These are phyloP conservation scores for Oceanodroma leucorhoa DNA, from an alignment of 2,797 vertebrate genomes.

Conservation along the genomic window DNA sequence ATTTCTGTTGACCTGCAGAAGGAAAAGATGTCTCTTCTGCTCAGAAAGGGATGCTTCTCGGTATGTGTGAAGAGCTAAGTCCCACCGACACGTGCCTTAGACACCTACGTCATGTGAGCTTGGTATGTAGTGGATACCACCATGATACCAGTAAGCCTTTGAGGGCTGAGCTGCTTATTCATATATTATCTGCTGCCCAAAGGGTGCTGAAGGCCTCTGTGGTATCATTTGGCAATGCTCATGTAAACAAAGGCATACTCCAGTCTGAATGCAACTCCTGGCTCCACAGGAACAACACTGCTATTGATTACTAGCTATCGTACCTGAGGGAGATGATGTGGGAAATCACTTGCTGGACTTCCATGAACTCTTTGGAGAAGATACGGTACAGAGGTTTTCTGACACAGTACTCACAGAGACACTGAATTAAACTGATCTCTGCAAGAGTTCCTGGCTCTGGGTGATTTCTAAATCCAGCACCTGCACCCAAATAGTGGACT, in stretches of 20 bases:
- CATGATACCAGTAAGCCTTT: background rate
- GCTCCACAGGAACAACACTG: background rate
- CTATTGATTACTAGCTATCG: background rate
- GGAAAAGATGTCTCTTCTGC: background rate
- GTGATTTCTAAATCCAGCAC: background rate
- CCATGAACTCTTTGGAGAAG: background rate
- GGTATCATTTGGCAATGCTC: background rate
- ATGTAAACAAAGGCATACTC: background rate
- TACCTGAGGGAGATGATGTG: background rate
- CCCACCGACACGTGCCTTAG: accelerated
- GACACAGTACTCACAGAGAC: background rate
- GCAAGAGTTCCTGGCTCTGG: background rate
- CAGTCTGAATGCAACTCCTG: background rate
- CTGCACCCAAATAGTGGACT: background rate
- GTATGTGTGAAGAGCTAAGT: background rate
- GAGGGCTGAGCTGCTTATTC: background rate
- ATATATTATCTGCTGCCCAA: background rate
- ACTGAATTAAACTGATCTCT: background rate
- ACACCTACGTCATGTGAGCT: accelerated
- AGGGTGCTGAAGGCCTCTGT: background rate
- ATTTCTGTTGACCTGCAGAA: background rate
- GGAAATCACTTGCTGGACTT: background rate
- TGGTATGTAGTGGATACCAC: background rate
- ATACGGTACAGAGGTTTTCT: background rate
- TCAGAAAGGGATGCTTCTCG: background rate